A percentile compares a stretch with the other conserved stretches of the same genome.
Evolutionary conservation across 2,797 vertebrate genomes (phyloP).

Genomic region (Scyliorhinus canicula): DNA sequence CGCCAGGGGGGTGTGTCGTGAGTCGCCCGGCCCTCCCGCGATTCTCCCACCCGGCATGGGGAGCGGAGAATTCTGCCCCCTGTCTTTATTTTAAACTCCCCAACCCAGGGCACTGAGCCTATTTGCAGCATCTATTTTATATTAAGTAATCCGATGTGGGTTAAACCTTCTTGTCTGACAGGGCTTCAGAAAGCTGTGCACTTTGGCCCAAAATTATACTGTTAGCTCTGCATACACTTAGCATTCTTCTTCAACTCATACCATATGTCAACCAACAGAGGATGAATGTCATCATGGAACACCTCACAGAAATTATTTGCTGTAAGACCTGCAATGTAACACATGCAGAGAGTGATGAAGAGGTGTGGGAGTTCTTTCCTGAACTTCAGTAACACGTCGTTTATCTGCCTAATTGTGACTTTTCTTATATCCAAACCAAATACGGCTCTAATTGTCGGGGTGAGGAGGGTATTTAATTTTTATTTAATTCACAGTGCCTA

Average conservation of each 20-base stretch:
- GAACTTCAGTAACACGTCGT: conserved; percentile 23
- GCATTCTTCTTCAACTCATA: neutral
- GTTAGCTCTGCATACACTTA: conserved; percentile 30
- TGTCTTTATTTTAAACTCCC: neutral
- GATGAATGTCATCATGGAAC: conserved; percentile 11
- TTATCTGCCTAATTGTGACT: neutral
- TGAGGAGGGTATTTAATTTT: neutral
- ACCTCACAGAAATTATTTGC: neutral
- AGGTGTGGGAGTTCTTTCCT: conserved; percentile 28
- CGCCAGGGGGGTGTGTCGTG: too few relatives aligned
- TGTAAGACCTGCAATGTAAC: conserved; percentile 5
- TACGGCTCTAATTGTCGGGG: neutral
- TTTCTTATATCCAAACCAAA: conserved; percentile 10
- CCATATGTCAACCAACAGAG: conserved; percentile 8
- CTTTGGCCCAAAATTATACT: neutral
- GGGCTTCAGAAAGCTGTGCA: neutral
- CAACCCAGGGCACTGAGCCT: too few relatives aligned
- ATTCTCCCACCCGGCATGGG: too few relatives aligned
- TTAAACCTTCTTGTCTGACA: neutral
- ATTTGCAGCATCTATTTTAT: neutral
- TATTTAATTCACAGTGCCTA: neutral
- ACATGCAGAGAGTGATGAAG: conserved; percentile 30
- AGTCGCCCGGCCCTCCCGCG: too few relatives aligned
- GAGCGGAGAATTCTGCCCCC: too few relatives aligned
- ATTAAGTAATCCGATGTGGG: neutral